Evolutionary conservation across 2,888 invertebrate species (phyloP), one percentile per base, ranked within the genome.

Genomic region (Calliphora vomitoria): DNA sequence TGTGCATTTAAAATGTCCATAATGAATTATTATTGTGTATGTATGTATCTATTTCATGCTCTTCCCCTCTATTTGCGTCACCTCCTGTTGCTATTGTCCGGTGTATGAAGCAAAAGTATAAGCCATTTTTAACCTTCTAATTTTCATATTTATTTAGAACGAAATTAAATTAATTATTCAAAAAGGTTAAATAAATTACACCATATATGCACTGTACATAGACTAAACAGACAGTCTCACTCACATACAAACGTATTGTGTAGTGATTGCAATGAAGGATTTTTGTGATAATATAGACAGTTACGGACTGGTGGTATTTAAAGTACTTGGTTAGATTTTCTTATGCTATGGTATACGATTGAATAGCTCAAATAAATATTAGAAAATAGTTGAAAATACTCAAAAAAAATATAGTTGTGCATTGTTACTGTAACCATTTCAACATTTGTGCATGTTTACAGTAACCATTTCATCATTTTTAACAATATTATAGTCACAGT

Each of bases 131-230:
- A 62, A 87, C 87, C 78, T 82, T 87, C 84, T 55, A 66, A 62
- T 71, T 82, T 79, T 74, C 35, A 31, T 79, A 82, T 79, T 82
- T 85, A 85, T 85, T 85, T 79, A 87, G 84, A 55, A 74, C 84
- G 69, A 64, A 55, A 79, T 78, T 82, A 55, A 87, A 82, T 78
- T 80, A 83, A 81, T 47, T 87, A 87, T 81, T 80, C 71, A 78
- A 78, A 82, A 82, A 82, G 81, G 64, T 50, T 64, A 66, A 83
- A 72, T 71, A 41, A 58, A 82, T 68, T 69, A 86, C 41, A 78
- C n/a, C 58, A 80, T 69, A 41, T 75, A 62, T 55, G 3, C 15
- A 38, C 35, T 35, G 6, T 35, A 35, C 10, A 20, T 8, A 38
- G 5, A 35, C 20, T 38, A 25, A 25, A 25, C 25, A 25, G 25